Percentiles rank a stretch among this genome's conserved stretches.
phyloP scores from a whole-genome alignment of 2,113 vertebrate genomes.

The Aix galericulata region DNA sequence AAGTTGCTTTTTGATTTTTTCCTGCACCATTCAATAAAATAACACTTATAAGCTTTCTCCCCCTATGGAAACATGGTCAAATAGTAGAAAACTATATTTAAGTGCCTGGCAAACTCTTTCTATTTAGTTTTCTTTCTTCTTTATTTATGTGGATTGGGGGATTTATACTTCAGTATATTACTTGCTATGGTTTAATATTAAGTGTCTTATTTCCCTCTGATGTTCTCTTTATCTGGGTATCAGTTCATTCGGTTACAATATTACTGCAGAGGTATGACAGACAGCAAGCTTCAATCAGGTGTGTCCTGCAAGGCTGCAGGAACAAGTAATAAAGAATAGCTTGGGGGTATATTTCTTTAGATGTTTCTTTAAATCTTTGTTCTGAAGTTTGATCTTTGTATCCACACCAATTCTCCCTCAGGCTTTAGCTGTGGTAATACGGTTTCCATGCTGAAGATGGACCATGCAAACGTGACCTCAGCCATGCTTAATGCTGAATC shows the following conservation, averaged over 20 bases:
- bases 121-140: neutral
- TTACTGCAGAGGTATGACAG: neutral
- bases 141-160: neutral
- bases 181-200: neutral
- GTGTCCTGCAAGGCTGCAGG: neutral
- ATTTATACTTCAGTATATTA: neutral
- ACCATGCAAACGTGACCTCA: constrained; percentile 76
- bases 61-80: neutral
- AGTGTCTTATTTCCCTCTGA: neutral
- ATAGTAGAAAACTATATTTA: neutral
- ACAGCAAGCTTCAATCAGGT: neutral
- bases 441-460: constrained; percentile 80
- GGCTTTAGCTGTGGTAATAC: neutral
- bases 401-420: constrained; percentile 1
- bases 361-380: neutral
- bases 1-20: constrained; percentile 39
- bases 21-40: neutral
- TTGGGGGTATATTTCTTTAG: neutral
- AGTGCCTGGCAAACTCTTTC: neutral
- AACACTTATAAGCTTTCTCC: neutral
- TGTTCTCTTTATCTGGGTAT: neutral
- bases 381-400: neutral
- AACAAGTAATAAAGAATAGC: neutral
- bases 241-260: neutral
- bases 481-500: constrained; percentile 10